Conservation (phyloP, 2,113 vertebrate genomes). For the Callionymus lyra region DNA sequence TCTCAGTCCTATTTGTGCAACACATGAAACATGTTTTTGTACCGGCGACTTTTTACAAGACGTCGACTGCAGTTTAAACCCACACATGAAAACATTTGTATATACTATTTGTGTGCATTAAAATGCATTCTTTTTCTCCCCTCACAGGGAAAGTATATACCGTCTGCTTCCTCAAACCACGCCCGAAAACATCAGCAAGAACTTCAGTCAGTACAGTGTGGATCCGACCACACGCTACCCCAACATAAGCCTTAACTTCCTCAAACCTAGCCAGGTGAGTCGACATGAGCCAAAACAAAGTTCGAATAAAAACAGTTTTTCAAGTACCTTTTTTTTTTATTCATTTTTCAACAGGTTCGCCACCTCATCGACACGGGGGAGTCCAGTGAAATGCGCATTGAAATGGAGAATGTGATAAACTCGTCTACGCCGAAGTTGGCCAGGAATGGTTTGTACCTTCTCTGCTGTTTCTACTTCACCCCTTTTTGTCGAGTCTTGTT, state of each 20-base stretch:
- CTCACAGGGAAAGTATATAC: slow-evolving; percentile 88
- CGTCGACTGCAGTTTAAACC: too few relatives aligned
- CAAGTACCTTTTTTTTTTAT: not conserved
- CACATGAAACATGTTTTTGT: not conserved
- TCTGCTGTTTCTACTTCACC: not conserved
- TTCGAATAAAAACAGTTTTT: not conserved
- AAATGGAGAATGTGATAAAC: slow-evolving; percentile 85
- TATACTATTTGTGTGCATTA: too few relatives aligned
- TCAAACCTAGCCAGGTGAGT: slow-evolving; percentile 85
- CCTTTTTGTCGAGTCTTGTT: slow-evolving; percentile 15
- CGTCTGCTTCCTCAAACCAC: slow-evolving; percentile 94
- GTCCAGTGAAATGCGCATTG: slow-evolving; percentile 75
- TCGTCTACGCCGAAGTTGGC: slow-evolving; percentile 80
- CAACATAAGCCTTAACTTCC: slow-evolving; percentile 85
- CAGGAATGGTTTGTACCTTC: slow-evolving; percentile 75
- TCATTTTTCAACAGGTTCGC: slow-evolving; percentile 67
- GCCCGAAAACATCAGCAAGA: slow-evolving; percentile 94
- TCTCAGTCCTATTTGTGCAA: too few relatives aligned
- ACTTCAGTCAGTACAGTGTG: slow-evolving; percentile 91
- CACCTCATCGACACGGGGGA: slow-evolving; percentile 87
- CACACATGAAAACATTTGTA: too few relatives aligned
- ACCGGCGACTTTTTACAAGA: too few relatives aligned
- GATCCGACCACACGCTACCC: slow-evolving; percentile 93
- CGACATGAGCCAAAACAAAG: not conserved
- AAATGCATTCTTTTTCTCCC: slow-evolving; percentile 6